Conservation (phyloP, 2,888 invertebrate genomes). For the Hoplodrina blanda region DNA sequence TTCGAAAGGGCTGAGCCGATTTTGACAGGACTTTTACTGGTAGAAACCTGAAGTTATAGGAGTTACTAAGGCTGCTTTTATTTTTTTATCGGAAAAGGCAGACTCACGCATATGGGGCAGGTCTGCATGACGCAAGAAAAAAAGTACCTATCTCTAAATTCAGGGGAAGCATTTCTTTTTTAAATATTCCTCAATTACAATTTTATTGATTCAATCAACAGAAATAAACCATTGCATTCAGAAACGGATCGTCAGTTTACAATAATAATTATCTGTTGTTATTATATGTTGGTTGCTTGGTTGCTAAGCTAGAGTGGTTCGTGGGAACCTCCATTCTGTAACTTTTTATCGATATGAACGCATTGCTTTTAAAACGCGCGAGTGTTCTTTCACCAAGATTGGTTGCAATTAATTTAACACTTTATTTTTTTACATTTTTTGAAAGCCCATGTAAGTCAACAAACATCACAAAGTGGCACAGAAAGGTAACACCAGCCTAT, state of each 20-base stretch:
- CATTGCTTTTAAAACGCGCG: conserved; percentile 10
- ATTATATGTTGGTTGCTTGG: conserved; percentile 34
- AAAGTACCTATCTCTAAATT: too few species aligned
- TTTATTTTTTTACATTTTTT: background rate
- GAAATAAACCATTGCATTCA: background rate
- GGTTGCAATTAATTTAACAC: conserved; percentile 23
- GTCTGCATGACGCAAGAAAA: too few species aligned
- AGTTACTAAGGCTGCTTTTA: too few species aligned
- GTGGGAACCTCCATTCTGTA: conserved; percentile 44
- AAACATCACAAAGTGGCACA: background rate
- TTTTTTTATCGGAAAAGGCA: too few species aligned
- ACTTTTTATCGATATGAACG: conserved; percentile 20
- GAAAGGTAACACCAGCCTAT: background rate
- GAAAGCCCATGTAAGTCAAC: too few species aligned
- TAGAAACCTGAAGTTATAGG: too few species aligned
- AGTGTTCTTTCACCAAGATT: conserved; percentile 24
- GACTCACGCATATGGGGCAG: too few species aligned
- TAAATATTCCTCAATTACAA: background rate
- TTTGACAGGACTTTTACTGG: too few species aligned
- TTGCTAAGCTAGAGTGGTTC: conserved; percentile 19
- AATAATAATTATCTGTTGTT: background rate
- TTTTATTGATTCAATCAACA: background rate
- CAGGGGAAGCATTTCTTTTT: too few species aligned
- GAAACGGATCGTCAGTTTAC: background rate
- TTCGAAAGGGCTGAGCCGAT: too few species aligned